Conservation (phyloP, 2,797 vertebrate genomes). For the Argentina silus region DNA sequence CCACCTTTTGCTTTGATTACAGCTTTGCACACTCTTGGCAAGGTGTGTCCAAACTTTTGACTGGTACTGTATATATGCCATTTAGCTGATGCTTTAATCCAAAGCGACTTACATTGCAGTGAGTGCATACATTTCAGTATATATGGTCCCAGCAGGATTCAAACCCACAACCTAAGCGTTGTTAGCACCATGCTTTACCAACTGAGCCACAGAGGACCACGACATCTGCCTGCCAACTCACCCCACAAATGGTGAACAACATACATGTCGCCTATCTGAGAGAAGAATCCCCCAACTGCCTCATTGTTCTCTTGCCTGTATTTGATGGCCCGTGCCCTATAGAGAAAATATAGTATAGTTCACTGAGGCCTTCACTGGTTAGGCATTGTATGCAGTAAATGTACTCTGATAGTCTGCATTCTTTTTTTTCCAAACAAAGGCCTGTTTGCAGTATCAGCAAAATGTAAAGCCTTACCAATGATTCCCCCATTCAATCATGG, state of each 20-base stretch:
- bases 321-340: slow-evolving; percentile 93
- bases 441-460: background rate
- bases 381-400: background rate
- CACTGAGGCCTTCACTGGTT: background rate
- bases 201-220: background rate
- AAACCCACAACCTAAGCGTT: too few relatives aligned
- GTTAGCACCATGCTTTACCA: too few relatives aligned
- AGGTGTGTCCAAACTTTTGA: too few relatives aligned
- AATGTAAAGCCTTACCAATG: slow-evolving; percentile 85
- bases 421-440: background rate
- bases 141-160: too few relatives aligned
- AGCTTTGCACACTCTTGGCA: too few relatives aligned
- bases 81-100: too few relatives aligned
- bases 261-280: slow-evolving; percentile 93
- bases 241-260: slow-evolving; percentile 97
- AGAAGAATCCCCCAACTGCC: slow-evolving; percentile 95
- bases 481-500: slow-evolving; percentile 99
- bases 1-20: too few relatives aligned
- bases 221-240: slow-evolving; percentile 61
- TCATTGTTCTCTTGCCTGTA: slow-evolving; percentile 92
- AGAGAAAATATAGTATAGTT: slow-evolving; percentile 6
- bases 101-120: too few relatives aligned
- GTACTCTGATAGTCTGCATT: background rate
- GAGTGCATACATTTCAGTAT: too few relatives aligned
- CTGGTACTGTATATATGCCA: too few relatives aligned